These are phyloP conservation scores for Amazona finschi DNA, from an alignment of 2,797 vertebrate species.

Conservation along the genomic window DNA sequence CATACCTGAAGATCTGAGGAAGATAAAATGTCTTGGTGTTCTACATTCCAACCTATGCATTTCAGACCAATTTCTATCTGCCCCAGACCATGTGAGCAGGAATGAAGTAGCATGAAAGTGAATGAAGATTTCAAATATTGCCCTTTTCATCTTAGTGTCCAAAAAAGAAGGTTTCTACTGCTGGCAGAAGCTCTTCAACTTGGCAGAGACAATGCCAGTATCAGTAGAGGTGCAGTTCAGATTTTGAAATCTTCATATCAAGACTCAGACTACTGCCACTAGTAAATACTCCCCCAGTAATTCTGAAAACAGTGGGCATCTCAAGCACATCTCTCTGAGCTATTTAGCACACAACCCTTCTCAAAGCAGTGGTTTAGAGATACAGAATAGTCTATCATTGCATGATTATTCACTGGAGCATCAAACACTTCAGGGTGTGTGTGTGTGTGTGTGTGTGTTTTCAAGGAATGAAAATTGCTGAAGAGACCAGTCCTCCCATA, in stretches of 20 bases:
- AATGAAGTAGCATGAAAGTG: background rate
- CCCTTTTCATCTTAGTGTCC: background rate
- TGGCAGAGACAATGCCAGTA: background rate
- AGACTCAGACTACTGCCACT: background rate
- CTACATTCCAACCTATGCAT: background rate
- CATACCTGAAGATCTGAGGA: background rate
- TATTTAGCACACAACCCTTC: background rate
- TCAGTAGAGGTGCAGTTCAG: background rate
- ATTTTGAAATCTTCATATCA: background rate
- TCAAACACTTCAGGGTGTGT: background rate
- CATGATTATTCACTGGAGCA: background rate
- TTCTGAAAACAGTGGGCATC: background rate
- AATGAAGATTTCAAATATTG: background rate
- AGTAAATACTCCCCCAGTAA: background rate
- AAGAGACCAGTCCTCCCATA: background rate
- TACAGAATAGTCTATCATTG: background rate
- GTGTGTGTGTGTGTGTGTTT: no score
- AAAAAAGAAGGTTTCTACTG: background rate
- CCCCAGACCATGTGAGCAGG: background rate
- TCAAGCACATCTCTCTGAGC: background rate
- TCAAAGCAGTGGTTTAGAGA: background rate
- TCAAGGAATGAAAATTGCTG: background rate
- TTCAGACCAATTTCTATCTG: background rate
- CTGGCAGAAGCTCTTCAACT: background rate
- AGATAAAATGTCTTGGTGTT: accelerated